Conservation (phyloP, 2,888 invertebrate genomes). For the Abrostola tripartita region DNA sequence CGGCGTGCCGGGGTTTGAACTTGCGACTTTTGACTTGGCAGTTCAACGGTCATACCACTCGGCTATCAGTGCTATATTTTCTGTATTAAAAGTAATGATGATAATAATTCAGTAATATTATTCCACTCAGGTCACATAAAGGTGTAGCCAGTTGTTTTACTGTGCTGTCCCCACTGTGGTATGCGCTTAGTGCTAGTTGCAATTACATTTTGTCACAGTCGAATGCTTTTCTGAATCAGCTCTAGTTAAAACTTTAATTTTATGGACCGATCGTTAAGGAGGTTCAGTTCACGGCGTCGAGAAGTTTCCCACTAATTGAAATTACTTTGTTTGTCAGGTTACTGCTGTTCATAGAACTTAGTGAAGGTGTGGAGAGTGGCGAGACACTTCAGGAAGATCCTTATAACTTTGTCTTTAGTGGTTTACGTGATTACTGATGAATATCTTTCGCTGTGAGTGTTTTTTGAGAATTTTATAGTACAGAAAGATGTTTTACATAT, state of each 20-base stretch:
- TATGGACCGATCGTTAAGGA: slow-evolving; percentile 44
- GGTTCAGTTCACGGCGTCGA: slow-evolving; percentile 30
- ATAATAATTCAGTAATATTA: neutral
- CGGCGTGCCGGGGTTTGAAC: too few relatives aligned
- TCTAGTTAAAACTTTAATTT: slow-evolving; percentile 56
- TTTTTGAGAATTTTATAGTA: too few relatives aligned
- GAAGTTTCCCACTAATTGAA: slow-evolving; percentile 48
- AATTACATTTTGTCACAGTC: slow-evolving; percentile 48
- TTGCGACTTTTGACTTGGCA: too few relatives aligned
- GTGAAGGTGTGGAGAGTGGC: neutral
- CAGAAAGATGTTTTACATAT: too few relatives aligned
- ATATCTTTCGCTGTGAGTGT: too few relatives aligned
- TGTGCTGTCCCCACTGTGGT: slow-evolving; percentile 15
- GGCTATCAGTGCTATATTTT: too few relatives aligned
- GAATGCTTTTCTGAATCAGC: slow-evolving; percentile 51
- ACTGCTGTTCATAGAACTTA: slow-evolving; percentile 3
- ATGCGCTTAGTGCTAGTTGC: slow-evolving; percentile 40
- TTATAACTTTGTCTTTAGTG: neutral
- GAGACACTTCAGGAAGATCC: neutral
- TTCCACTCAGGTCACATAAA: slow-evolving; percentile 1
- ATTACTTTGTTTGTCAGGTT: slow-evolving; percentile 38
- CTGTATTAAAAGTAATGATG: neutral
- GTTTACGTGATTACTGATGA: too few relatives aligned
- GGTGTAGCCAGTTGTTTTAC: slow-evolving; percentile 7
- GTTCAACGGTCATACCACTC: too few relatives aligned